phyloP scores from a whole-genome alignment of 2,113 vertebrate species.

The Archocentrus centrarchus region DNA sequence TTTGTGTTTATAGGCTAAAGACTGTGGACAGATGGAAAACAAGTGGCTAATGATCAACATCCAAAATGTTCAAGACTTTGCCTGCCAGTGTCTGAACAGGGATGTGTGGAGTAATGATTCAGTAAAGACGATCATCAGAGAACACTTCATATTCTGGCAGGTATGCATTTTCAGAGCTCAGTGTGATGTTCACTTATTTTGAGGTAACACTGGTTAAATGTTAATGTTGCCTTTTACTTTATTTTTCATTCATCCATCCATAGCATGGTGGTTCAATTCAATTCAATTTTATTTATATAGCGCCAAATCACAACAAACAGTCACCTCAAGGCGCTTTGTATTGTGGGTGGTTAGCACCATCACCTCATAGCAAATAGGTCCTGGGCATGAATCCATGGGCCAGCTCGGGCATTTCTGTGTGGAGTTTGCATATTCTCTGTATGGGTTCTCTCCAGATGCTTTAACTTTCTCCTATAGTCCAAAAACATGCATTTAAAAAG shows the following conservation, averaged over 20 bases:
- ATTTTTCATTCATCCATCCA: neutral
- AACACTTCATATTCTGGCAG: constrained; percentile 99
- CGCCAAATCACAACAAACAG: too few species aligned
- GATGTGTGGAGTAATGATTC: constrained; percentile 99
- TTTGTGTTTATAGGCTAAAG: constrained; percentile 87
- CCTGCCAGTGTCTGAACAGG: constrained; percentile 97
- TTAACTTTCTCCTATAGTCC: neutral
- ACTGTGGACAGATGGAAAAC: constrained; percentile 96
- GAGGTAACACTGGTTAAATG: too few species aligned
- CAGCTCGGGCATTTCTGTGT: neutral
- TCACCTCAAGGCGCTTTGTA: too few species aligned
- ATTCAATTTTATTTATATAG: too few species aligned
- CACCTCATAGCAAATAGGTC: neutral
- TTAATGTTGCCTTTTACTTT: too few species aligned
- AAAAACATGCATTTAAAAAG: neutral
- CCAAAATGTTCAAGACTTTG: constrained; percentile 98
- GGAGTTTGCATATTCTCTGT: neutral
- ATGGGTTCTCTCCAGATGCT: fast-evolving
- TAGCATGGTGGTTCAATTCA: neutral
- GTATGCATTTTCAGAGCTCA: constrained; percentile 66
- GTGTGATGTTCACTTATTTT: neutral
- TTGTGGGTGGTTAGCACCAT: neutral
- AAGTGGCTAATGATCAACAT: constrained; percentile 99
- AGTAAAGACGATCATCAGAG: constrained; percentile 94
- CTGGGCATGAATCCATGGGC: neutral